A percentile compares a stretch with the other conserved stretches of the same genome.
These are phyloP conservation scores for Physocephala rufipes DNA, from an alignment of 2,888 invertebrate genomes.

Conservation along the genomic window DNA sequence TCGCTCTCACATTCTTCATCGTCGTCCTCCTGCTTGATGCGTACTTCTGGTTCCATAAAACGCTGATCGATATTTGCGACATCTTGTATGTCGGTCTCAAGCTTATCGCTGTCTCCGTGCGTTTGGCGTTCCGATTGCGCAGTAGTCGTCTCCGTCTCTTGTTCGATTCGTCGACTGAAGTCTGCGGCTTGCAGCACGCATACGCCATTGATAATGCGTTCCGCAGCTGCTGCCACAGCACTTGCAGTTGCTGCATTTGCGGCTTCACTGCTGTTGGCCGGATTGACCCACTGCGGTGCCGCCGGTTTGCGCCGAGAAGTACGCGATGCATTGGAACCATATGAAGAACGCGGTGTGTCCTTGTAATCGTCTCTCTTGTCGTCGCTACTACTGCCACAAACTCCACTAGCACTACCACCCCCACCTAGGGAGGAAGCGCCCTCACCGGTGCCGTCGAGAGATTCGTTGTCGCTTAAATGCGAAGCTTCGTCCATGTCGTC, in stretches of 20 bases:
- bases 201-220: constrained; percentile 90
- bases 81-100: constrained; percentile 49
- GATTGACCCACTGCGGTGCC: constrained; percentile 97
- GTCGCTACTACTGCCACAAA: constrained; percentile 49
- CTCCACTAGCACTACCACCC: constrained; percentile 49
- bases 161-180: constrained; percentile 69
- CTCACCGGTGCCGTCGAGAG: constrained; percentile 52
- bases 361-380: constrained; percentile 46
- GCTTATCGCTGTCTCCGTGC: constrained; percentile 32
- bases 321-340: constrained; percentile 56
- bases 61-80: constrained; percentile 58
- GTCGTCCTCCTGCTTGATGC: constrained; percentile 62
- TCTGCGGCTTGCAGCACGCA: constrained; percentile 88
- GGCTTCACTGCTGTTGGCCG: constrained; percentile 70
- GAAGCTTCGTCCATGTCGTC: constrained; percentile 76
- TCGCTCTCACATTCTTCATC: constrained; percentile 56
- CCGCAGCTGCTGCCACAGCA: constrained; percentile 52
- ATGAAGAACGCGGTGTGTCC: constrained; percentile 50
- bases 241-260: constrained; percentile 38
- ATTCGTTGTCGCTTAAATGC: constrained; percentile 61
- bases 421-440: constrained; percentile 60
- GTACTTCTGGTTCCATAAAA: constrained; percentile 62
- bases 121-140: constrained; percentile 1
- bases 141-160: constrained; percentile 76
- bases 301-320: constrained; percentile 89